Base-by-base conservation (phyloP, 2,113 vertebrate genomes). In the Leucopsar rothschildi region DNA sequence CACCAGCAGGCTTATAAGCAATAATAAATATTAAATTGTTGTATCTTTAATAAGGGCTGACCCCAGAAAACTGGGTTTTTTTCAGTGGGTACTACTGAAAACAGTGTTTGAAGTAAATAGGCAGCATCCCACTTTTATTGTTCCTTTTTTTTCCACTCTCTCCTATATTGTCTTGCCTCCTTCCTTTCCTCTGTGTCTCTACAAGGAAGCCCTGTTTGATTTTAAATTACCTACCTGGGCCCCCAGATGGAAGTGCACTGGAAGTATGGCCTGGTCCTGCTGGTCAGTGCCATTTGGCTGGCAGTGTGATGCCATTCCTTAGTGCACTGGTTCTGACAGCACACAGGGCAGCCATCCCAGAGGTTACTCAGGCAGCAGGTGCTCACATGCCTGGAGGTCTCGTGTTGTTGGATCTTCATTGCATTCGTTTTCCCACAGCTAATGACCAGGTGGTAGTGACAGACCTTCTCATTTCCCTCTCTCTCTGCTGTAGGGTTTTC, bases 281-380 rank as follows among this genome's bases (percentile, higher is more conserved):
- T 94, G 93, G 79, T 83, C 79, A 81, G 69, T 69, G 68, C 82
- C 90, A 95, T 95, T 92, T 95, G 93, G 93, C 68, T 90, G 86
- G 25, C 33, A 75, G 63, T 29, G 45, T 92, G 77, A 95, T 95
- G 90, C 93, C 72, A 95, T 53, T 88, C 33, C 65, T 83, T 24
- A 69, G n/a, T 76, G 80, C 76, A 14, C 1, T 64, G 60, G 37
- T 61, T 75, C 40, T 71, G 69, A 68, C 53, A 71, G 10, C 37
- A 86, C 69, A 55, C 3, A 0, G 69, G 88, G 73, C 86, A 86
- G 75, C 71, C 44, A 25, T 78, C 83, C 93, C 20, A 71, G 65
- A 86, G 81, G 69, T 88, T 68, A 77, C n/a, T 57, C 89, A 91
- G 71, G 84, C 13, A 5, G 64, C 95, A 96, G 95, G 82, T 96